These are phyloP conservation scores for Rhingia rostrata DNA, from an alignment of 2,888 invertebrate species.

Conservation along the genomic window DNA sequence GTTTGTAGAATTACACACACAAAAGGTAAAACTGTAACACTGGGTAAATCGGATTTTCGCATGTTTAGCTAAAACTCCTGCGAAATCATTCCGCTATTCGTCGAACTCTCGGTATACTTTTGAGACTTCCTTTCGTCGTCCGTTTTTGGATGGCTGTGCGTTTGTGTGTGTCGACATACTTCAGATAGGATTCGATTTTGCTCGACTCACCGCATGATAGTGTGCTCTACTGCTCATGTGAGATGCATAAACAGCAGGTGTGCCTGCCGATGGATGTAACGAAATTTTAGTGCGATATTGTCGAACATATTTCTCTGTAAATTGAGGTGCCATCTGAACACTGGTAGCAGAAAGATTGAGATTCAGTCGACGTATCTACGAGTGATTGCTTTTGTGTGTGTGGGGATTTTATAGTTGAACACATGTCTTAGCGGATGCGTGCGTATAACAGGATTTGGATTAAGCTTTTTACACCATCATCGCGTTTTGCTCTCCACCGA, in stretches of 20 bases:
- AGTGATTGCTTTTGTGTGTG: slow-evolving; percentile 15
- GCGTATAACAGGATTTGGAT: slow-evolving; percentile 3
- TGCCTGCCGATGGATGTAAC: slow-evolving; percentile 41
- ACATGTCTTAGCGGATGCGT: slow-evolving; percentile 16
- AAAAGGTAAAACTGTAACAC: slow-evolving; percentile 60
- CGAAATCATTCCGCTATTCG: slow-evolving; percentile 58
- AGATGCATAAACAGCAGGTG: slow-evolving; percentile 62
- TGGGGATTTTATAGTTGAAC: slow-evolving; percentile 12
- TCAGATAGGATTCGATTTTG: slow-evolving; percentile 62
- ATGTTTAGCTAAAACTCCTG: slow-evolving; percentile 67
- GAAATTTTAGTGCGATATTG: slow-evolving; percentile 60
- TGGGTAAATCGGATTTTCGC: slow-evolving; percentile 63
- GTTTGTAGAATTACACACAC: slow-evolving; percentile 56
- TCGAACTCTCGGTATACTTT: slow-evolving; percentile 42
- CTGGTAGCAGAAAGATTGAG: slow-evolving; percentile 14
- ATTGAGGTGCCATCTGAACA: slow-evolving; percentile 56
- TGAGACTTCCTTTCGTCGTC: slow-evolving; percentile 20
- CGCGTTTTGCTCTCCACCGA: not conserved
- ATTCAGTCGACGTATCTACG: slow-evolving; percentile 24
- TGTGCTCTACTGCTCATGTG: slow-evolving; percentile 10
- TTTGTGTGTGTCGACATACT: slow-evolving; percentile 28
- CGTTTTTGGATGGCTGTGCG: not conserved
- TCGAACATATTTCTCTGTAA: slow-evolving; percentile 65
- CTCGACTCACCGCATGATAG: slow-evolving; percentile 23
- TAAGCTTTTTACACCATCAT: slow-evolving; percentile 18